Percentiles rank a stretch among this genome's conserved stretches.
Conservation (phyloP, 2,888 invertebrate species). For the Arge pagana region DNA sequence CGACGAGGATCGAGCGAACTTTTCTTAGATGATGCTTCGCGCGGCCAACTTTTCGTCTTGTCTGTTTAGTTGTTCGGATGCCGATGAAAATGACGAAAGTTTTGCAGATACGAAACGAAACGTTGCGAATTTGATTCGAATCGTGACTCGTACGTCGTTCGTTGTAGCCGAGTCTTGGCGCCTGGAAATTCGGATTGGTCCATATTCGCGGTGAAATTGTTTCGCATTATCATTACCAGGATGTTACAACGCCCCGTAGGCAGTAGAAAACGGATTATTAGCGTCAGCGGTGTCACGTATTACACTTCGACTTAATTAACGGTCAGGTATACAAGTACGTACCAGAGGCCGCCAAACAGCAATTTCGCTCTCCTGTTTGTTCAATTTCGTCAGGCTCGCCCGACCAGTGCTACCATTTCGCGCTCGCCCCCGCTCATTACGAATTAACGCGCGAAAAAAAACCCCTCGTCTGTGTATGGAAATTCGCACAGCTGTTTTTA, state of each 20-base stretch:
- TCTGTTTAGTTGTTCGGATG: too few relatives aligned
- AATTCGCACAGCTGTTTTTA: too few relatives aligned
- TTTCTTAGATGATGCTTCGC: too few relatives aligned
- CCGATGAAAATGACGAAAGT: neutral
- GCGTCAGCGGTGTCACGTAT: constrained; percentile 31
- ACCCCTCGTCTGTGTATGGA: too few relatives aligned
- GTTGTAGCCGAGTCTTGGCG: neutral
- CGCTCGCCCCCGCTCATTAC: neutral
- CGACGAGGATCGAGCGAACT: too few relatives aligned
- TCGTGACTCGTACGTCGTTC: neutral
- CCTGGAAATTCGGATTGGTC: neutral
- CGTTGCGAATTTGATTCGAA: neutral
- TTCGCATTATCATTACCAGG: too few relatives aligned
- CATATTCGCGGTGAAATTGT: too few relatives aligned
- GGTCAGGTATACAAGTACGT: constrained; percentile 22
- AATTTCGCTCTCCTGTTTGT: constrained; percentile 19
- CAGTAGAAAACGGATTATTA: constrained; percentile 28
- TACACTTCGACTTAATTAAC: constrained; percentile 16
- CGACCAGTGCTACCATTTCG: neutral
- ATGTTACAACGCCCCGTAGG: constrained; percentile 27
- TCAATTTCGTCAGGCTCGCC: constrained; percentile 8
- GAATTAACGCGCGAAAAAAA: too few relatives aligned
- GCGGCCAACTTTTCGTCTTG: too few relatives aligned
- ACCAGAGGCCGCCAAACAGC: constrained; percentile 8
- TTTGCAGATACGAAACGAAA: neutral